Conservation (phyloP, 2,113 vertebrate genomes). For the Cavia porcellus region DNA sequence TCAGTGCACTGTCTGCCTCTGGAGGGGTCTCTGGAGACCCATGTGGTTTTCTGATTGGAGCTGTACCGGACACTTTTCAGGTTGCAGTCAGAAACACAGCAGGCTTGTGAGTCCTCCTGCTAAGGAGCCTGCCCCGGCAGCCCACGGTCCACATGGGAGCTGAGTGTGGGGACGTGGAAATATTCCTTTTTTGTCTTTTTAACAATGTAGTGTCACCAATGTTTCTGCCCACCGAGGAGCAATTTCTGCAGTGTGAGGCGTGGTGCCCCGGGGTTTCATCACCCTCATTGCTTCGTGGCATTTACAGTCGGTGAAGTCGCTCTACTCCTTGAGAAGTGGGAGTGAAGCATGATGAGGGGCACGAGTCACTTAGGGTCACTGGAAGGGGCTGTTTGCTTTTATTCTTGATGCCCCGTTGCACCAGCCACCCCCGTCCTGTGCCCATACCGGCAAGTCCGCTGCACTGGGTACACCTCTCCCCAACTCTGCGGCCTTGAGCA, state of each 20-base stretch:
- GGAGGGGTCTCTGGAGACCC: background rate
- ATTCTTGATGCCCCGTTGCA: too few species aligned
- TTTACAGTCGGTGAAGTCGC: background rate
- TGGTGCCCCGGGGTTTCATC: background rate
- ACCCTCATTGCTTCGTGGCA: background rate
- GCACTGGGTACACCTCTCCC: background rate
- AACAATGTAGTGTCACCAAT: background rate
- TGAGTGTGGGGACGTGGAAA: background rate
- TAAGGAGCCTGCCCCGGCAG: background rate
- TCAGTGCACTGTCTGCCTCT: background rate
- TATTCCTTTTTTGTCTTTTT: background rate
- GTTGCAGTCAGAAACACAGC: background rate
- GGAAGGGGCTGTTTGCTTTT: background rate
- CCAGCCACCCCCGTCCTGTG: too few species aligned
- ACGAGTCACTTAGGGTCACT: background rate
- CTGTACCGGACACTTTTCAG: background rate
- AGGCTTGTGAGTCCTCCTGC: background rate
- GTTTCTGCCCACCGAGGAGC: background rate
- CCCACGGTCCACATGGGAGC: background rate
- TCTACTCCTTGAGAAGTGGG: background rate
- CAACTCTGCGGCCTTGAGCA: background rate
- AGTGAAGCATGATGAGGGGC: background rate
- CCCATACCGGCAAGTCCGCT: fast-evolving
- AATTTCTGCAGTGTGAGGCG: constrained; percentile 5
- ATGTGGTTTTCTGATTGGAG: background rate